Conservation (phyloP, 2,888 invertebrate genomes). For the Caenorhabditis sp. region DNA sequence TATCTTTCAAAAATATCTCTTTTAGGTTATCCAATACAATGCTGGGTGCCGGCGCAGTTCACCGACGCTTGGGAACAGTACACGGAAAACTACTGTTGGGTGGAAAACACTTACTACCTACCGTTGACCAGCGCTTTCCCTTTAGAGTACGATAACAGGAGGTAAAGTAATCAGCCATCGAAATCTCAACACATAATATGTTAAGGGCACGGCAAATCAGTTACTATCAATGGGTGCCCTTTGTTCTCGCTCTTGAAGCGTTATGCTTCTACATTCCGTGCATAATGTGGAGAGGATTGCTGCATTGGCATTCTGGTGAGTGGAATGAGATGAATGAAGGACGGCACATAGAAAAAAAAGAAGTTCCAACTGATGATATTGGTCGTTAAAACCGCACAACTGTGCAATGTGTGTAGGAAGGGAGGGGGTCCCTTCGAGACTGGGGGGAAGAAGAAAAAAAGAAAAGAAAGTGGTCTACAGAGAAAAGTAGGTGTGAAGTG, state of each 20-base stretch:
- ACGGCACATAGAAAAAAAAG: slow-evolving; percentile 19
- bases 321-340: slow-evolving; percentile 15
- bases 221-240: slow-evolving; percentile 84
- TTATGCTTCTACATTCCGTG: slow-evolving; percentile 85
- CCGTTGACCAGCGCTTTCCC: slow-evolving; percentile 84
- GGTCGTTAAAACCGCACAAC: slow-evolving; percentile 64
- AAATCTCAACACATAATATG: too few species aligned
- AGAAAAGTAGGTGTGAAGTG: slow-evolving; percentile 56
- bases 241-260: slow-evolving; percentile 85
- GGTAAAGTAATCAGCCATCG: slow-evolving; percentile 71
- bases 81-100: slow-evolving; percentile 86
- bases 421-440: slow-evolving; percentile 1
- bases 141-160: slow-evolving; percentile 83
- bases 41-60: slow-evolving; percentile 85
- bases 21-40: slow-evolving; percentile 83
- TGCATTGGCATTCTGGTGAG: slow-evolving; percentile 84
- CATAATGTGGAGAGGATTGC: slow-evolving; percentile 85
- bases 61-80: slow-evolving; percentile 85
- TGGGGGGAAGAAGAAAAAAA: slow-evolving; percentile 6
- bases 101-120: slow-evolving; percentile 85
- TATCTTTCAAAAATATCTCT: neutral
- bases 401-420: slow-evolving; percentile 53
- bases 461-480: slow-evolving; percentile 38
- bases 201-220: slow-evolving; percentile 83
- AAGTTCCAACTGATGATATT: slow-evolving; percentile 46